Percentiles rank a stretch among this genome's conserved stretches.
These are phyloP conservation scores for Stigmatopora argus DNA, from an alignment of 2,113 vertebrate species.

Conservation along the genomic window DNA sequence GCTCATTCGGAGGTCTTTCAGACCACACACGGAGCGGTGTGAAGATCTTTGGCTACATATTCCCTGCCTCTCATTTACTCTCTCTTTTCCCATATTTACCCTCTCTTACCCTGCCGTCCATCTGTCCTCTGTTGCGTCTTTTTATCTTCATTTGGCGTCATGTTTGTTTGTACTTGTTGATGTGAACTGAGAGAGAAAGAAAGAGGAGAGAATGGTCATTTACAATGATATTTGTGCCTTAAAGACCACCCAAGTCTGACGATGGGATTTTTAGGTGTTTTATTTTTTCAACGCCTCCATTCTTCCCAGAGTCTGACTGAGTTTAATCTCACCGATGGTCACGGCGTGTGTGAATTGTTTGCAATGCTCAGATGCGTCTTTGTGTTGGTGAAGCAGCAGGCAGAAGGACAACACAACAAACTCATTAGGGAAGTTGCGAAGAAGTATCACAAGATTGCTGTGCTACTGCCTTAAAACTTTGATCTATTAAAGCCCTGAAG, in stretches of 20 bases:
- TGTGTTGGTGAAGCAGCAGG: constrained; percentile 15
- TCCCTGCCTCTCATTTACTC: constrained; percentile 6
- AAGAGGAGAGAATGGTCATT: constrained; percentile 42
- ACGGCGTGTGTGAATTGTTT: constrained; percentile 37
- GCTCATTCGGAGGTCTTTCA: constrained; percentile 61
- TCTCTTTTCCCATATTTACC: constrained; percentile 20
- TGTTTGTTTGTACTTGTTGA: constrained; percentile 66
- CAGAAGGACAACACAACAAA: constrained; percentile 2
- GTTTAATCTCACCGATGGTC: constrained; percentile 48
- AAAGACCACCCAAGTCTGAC: constrained; percentile 65
- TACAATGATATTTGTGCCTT: constrained; percentile 62
- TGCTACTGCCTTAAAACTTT: neutral
- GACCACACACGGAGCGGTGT: constrained; percentile 72
- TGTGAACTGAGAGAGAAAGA: constrained; percentile 47
- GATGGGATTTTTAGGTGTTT: constrained; percentile 23
- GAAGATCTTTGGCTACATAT: constrained; percentile 20
- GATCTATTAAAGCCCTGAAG: neutral
- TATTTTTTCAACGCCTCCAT: constrained; percentile 57
- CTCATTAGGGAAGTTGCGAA: constrained; percentile 5
- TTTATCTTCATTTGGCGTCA: constrained; percentile 14
- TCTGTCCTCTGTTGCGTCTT: constrained; percentile 17
- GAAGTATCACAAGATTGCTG: neutral
- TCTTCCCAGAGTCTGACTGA: constrained; percentile 54
- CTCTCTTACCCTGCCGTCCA: constrained; percentile 16
- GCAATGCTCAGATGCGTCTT: constrained; percentile 30